A percentile compares a stretch with the other conserved stretches of the same genome.
These are phyloP conservation scores for Dromius quadrimaculatus DNA, from an alignment of 2,888 invertebrate species.

Conservation along the genomic window DNA sequence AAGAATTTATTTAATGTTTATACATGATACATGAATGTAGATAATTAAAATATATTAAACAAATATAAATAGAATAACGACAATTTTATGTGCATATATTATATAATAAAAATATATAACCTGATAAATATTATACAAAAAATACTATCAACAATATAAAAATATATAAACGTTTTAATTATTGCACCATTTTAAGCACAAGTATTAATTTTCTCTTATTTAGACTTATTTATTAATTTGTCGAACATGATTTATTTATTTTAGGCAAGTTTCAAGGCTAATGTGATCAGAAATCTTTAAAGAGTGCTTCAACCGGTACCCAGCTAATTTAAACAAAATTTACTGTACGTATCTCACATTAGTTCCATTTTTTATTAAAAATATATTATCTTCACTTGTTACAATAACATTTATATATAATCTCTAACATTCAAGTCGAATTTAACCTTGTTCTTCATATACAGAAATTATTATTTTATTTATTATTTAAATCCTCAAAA, in stretches of 20 bases:
- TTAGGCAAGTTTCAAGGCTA: not conserved
- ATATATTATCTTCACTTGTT: too few relatives aligned
- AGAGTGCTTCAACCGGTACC: not conserved
- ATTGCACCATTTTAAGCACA: constrained; percentile 36
- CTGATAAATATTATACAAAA: constrained; percentile 29
- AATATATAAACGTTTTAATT: constrained; percentile 9
- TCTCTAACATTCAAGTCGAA: too few relatives aligned
- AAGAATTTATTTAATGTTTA: constrained; percentile 20
- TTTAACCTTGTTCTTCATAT: too few relatives aligned
- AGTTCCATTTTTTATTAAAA: too few relatives aligned
- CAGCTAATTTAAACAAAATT: too few relatives aligned
- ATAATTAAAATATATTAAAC: constrained; percentile 50
- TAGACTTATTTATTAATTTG: not conserved
- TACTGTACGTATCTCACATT: too few relatives aligned
- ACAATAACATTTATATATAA: too few relatives aligned
- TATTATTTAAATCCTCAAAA: too few relatives aligned
- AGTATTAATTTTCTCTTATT: not conserved
- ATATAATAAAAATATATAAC: constrained; percentile 38
- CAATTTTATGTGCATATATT: constrained; percentile 49
- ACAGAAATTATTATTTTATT: too few relatives aligned
- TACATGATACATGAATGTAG: constrained; percentile 28
- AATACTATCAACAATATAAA: constrained; percentile 23
- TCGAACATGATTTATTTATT: not conserved
- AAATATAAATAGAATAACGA: constrained; percentile 48
- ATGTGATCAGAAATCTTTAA: too few relatives aligned